A percentile compares a stretch with the other conserved stretches of the same genome.
These are phyloP conservation scores for Hippoglossus hippoglossus DNA, from an alignment of 2,797 vertebrate genomes.

Conservation along the genomic window DNA sequence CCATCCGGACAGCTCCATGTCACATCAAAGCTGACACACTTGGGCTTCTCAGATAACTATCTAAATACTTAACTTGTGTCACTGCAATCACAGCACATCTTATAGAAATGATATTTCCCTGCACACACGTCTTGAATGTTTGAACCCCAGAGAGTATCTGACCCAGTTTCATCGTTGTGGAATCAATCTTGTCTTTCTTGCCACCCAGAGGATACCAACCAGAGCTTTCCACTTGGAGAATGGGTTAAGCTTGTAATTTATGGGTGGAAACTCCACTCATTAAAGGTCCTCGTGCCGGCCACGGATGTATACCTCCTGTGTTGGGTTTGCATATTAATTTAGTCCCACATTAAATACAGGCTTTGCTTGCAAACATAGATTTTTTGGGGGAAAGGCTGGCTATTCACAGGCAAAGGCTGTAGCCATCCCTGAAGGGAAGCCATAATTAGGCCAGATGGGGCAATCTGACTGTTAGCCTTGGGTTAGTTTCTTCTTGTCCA, in stretches of 20 bases:
- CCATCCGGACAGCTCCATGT: conserved; percentile 57
- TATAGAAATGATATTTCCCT: conserved; percentile 51
- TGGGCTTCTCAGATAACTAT: conserved; percentile 70
- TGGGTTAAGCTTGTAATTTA: conserved; percentile 60
- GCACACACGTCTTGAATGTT: conserved; percentile 49
- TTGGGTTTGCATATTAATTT: conserved; percentile 71
- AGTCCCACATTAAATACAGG: conserved; percentile 73
- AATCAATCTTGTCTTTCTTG: conserved; percentile 70
- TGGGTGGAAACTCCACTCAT: conserved; percentile 57
- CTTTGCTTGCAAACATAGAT: conserved; percentile 59
- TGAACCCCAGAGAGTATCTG: conserved; percentile 64
- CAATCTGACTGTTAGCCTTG: conserved; percentile 64
- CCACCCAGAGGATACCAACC: conserved; percentile 62
- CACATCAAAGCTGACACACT: conserved; percentile 77
- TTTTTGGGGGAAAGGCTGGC: conserved; percentile 43
- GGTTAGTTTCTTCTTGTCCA: conserved; percentile 55
- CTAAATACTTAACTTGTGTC: conserved; percentile 64
- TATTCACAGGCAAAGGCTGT: conserved; percentile 67
- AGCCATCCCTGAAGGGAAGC: conserved; percentile 59
- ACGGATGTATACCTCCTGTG: conserved; percentile 51
- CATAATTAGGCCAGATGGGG: conserved; percentile 82
- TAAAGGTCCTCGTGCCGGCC: conserved; percentile 56
- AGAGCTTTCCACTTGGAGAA: conserved; percentile 29
- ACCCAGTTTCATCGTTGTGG: conserved; percentile 64
- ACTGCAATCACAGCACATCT: conserved; percentile 50